Evolutionary conservation across 2,113 vertebrate genomes (phyloP).

Genomic region (Craseonycteris thonglongyai): DNA sequence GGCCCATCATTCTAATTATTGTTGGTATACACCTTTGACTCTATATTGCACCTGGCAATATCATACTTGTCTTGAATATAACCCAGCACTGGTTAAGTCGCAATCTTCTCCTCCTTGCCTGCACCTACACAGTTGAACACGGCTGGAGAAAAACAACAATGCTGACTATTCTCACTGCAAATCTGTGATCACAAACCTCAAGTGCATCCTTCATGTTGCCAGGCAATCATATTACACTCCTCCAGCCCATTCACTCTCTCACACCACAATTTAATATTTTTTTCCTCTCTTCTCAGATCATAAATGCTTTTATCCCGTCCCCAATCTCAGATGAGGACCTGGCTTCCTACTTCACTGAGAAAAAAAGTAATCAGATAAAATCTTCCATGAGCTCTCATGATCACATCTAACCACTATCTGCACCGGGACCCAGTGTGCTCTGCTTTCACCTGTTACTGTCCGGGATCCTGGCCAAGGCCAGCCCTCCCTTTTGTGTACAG

Average conservation of each 20-base stretch:
- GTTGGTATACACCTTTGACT: background rate
- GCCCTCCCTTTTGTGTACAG: background rate
- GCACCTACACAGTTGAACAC: background rate
- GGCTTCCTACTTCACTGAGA: background rate
- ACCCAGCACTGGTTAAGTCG: background rate
- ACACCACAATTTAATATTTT: background rate
- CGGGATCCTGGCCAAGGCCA: background rate
- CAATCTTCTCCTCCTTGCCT: background rate
- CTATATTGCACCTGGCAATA: background rate
- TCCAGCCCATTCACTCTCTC: background rate
- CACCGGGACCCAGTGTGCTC: background rate
- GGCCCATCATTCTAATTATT: background rate
- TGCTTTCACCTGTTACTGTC: background rate
- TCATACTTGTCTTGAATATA: background rate
- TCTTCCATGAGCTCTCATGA: background rate
- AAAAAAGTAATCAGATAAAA: slow-evolving; percentile 7
- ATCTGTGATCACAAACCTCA: background rate
- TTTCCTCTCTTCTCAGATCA: slow-evolving; percentile 3
- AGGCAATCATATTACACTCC: background rate
- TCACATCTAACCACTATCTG: background rate
- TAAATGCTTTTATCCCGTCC: background rate
- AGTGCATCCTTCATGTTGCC: background rate
- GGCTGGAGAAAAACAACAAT: background rate
- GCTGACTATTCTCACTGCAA: background rate
- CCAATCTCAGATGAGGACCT: background rate